phyloP scores from a whole-genome alignment of 1,140 invertebrate species.

The Zaprionus africanus region DNA sequence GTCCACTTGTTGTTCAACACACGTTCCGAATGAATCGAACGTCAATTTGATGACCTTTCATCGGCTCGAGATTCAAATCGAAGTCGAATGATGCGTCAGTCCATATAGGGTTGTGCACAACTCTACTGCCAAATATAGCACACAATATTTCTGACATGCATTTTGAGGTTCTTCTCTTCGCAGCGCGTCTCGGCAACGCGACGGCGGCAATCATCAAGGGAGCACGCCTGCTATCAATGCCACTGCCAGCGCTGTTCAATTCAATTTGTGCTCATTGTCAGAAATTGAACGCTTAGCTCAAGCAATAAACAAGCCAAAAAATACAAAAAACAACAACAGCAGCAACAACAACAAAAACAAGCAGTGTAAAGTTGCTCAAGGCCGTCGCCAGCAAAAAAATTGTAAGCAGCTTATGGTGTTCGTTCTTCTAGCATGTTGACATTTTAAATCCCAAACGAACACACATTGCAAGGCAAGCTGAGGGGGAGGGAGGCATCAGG shows the following conservation, averaged over 20 bases:
- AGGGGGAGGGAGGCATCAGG: neutral
- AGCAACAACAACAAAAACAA: neutral
- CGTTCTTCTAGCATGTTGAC: constrained; percentile 37
- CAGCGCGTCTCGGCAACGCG: neutral
- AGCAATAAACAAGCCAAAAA: constrained; percentile 47
- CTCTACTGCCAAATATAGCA: too few relatives aligned
- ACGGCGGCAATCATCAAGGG: constrained; percentile 42
- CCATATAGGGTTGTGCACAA: neutral
- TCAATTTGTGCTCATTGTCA: constrained; percentile 39
- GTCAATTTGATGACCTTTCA: neutral
- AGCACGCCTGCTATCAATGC: constrained; percentile 24
- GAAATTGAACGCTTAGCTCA: constrained; percentile 40
- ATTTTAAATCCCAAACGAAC: constrained; percentile 30
- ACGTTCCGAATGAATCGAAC: neutral
- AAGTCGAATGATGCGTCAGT: neutral
- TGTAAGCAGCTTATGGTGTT: constrained; percentile 41
- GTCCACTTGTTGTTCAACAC: too few relatives aligned
- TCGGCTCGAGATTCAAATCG: neutral
- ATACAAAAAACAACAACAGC: neutral
- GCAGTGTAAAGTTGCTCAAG: constrained; percentile 31
- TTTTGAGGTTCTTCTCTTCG: neutral
- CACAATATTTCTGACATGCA: neutral
- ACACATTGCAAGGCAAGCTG: neutral
- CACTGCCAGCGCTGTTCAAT: constrained; percentile 19
- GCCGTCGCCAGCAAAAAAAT: constrained; percentile 25